Percentiles rank a stretch among this genome's conserved stretches.
Evolutionary conservation across 2,888 invertebrate genomes (phyloP).

Genomic region (Ectemnius lituratus): DNA sequence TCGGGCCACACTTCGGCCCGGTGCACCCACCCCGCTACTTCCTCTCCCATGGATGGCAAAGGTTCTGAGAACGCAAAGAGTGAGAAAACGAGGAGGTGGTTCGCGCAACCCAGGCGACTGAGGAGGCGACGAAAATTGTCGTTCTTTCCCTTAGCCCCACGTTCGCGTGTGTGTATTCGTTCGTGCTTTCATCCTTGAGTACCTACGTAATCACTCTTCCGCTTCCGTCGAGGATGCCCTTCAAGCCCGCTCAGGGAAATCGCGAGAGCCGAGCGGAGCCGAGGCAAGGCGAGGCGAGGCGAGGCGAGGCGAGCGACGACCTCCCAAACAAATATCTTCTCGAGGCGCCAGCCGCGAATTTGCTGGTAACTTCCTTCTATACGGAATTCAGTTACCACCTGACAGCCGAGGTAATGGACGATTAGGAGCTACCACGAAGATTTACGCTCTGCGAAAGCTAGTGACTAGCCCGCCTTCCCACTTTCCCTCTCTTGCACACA

Average conservation of each 20-base stretch:
- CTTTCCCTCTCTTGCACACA: no score
- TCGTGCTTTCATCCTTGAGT: slow-evolving; percentile 5
- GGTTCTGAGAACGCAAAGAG: background rate
- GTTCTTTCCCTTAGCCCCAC: background rate
- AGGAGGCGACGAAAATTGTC: slow-evolving; percentile 14
- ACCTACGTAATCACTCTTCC: slow-evolving; percentile 29
- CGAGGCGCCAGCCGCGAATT: slow-evolving; percentile 3
- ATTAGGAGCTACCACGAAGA: slow-evolving; percentile 7
- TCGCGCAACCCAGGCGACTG: background rate
- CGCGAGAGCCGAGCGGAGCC: slow-evolving; percentile 18
- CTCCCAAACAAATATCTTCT: slow-evolving; percentile 47
- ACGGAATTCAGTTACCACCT: slow-evolving; percentile 18
- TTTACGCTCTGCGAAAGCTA: no score
- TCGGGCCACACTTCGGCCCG: no score
- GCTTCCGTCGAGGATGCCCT: slow-evolving; percentile 14
- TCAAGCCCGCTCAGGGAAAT: slow-evolving; percentile 19
- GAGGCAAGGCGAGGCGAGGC: no score
- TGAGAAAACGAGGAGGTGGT: background rate
- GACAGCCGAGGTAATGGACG: slow-evolving; percentile 4
- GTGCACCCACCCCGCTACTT: no score
- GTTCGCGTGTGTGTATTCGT: slow-evolving; percentile 6
- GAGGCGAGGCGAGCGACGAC: background rate
- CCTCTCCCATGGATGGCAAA: no score
- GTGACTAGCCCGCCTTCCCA: no score
- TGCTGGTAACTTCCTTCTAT: background rate